Evolutionary conservation across 2,797 vertebrate genomes (phyloP).

Genomic region (Onychomys torridus): DNA sequence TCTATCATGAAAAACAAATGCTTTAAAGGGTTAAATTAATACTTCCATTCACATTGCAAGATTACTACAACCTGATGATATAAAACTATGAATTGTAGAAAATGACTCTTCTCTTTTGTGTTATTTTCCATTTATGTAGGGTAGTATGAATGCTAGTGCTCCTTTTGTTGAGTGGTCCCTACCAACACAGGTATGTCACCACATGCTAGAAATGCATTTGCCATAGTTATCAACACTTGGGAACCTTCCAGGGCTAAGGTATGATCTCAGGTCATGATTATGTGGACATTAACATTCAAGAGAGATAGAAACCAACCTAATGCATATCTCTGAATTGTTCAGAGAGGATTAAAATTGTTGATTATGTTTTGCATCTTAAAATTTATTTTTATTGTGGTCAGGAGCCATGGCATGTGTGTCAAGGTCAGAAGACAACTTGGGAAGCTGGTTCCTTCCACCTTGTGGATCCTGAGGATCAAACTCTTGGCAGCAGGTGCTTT

Average conservation of each 20-base stretch:
- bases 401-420: background rate
- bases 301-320: background rate
- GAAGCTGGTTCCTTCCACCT: background rate
- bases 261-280: background rate
- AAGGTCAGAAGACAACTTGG: background rate
- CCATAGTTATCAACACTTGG: background rate
- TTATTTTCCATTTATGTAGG: background rate
- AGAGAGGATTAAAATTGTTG: too few relatives aligned
- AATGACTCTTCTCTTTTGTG: background rate
- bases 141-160: background rate
- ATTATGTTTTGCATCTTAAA: background rate
- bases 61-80: background rate
- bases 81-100: background rate
- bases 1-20: background rate
- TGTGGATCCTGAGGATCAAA: background rate
- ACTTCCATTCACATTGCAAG: background rate
- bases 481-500: background rate
- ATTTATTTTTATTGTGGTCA: background rate
- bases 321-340: constrained; percentile 11
- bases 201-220: background rate
- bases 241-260: background rate
- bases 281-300: background rate
- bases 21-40: constrained; percentile 23
- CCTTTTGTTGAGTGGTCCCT: background rate
- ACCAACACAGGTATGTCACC: background rate